Evolutionary conservation across 2,113 vertebrate genomes (phyloP).

Genomic region (Diphyllodes magnificus): DNA sequence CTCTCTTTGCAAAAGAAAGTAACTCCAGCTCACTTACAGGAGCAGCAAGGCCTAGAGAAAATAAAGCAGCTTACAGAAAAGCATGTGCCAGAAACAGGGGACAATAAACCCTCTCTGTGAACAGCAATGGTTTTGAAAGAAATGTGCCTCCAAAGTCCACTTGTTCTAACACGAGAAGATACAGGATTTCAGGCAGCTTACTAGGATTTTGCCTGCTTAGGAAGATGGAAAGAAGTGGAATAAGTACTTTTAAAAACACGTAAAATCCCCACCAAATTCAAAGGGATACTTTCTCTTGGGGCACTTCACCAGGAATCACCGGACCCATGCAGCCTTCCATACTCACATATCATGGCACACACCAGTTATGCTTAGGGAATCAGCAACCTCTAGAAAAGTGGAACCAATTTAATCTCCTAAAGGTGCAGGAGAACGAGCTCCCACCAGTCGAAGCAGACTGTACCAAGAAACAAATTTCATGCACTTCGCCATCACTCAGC

Average conservation of each 20-base stretch:
- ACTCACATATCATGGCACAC: rapidly evolving
- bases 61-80: background rate
- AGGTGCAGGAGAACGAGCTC: background rate
- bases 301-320: background rate
- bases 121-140: background rate
- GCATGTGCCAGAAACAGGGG: background rate
- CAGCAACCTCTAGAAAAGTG: background rate
- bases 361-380: background rate
- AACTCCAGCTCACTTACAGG: background rate
- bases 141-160: background rate
- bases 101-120: background rate
- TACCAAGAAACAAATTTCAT: background rate
- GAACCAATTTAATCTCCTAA: background rate
- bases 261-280: background rate
- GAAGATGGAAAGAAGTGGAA: background rate
- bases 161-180: background rate
- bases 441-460: background rate
- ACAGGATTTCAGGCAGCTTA: background rate
- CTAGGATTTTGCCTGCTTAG: background rate
- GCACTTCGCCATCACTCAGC: background rate
- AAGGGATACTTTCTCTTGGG: background rate
- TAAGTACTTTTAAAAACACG: background rate
- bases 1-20: background rate
- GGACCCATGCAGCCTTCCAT: rapidly evolving
- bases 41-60: background rate